These are phyloP conservation scores for Lordiphosa fenestrarum DNA, from an alignment of 2,888 invertebrate species.

Conservation along the genomic window DNA sequence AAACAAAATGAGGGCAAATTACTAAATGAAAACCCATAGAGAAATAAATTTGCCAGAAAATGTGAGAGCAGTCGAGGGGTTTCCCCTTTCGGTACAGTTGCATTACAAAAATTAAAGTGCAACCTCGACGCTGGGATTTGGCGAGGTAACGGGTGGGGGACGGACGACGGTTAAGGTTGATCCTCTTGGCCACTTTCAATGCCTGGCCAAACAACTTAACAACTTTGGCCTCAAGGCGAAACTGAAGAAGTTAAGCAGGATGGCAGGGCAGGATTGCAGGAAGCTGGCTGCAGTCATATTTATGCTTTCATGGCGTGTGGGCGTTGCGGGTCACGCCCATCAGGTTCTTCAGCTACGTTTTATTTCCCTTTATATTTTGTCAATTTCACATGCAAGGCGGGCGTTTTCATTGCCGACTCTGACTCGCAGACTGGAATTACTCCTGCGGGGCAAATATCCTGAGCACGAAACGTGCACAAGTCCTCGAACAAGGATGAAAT, in stretches of 20 bases:
- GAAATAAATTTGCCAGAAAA: conserved; percentile 53
- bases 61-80: conserved; percentile 14
- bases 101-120: conserved; percentile 67
- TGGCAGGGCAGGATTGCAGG: neutral
- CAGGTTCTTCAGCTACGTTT: conserved; percentile 14
- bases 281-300: conserved; percentile 52
- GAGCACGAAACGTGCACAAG: conserved; percentile 62
- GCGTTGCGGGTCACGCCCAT: conserved; percentile 35
- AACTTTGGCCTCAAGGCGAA: conserved; percentile 43
- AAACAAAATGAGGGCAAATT: conserved; percentile 26
- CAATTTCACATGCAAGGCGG: conserved; percentile 61
- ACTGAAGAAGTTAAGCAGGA: conserved; percentile 3
- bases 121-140: conserved; percentile 5
- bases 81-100: conserved; percentile 37
- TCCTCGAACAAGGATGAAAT: conserved; percentile 29
- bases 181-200: conserved; percentile 44
- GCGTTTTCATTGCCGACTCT: conserved; percentile 50
- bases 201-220: conserved; percentile 65
- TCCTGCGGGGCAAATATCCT: conserved; percentile 65
- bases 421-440: conserved; percentile 49
- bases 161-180: conserved; percentile 2
- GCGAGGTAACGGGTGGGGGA: too few species aligned
- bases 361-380: conserved; percentile 49
- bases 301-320: conserved; percentile 52
- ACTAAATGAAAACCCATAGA: conserved; percentile 42